These are phyloP conservation scores for Anguilla pacifica DNA, from an alignment of 2,797 vertebrate genomes.

Conservation along the genomic window DNA sequence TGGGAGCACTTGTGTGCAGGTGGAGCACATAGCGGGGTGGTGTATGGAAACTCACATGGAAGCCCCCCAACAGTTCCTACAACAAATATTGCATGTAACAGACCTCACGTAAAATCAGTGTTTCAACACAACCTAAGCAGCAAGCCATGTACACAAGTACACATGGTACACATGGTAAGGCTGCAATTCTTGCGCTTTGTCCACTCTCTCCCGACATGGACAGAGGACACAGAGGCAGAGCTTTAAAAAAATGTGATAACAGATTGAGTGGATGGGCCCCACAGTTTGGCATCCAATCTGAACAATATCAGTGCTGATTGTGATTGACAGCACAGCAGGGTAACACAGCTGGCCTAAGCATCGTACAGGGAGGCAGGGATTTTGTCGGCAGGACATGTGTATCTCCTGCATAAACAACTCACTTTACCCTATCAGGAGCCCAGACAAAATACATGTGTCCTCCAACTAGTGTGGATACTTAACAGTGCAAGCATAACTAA, in stretches of 20 bases:
- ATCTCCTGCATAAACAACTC: too few relatives aligned
- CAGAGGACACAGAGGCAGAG: not conserved
- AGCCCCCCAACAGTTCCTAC: not conserved
- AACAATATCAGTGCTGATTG: not conserved
- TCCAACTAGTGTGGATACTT: too few relatives aligned
- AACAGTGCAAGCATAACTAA: too few relatives aligned
- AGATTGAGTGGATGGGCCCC: too few relatives aligned
- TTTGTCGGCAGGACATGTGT: too few relatives aligned
- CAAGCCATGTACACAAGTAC: not conserved
- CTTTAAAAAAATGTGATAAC: not conserved
- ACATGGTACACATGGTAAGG: not conserved
- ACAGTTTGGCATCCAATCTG: not conserved
- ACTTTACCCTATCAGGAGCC: not conserved
- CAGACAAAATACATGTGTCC: constrained; percentile 20
- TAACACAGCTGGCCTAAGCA: not conserved
- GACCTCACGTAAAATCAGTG: not conserved
- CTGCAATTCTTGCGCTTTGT: not conserved
- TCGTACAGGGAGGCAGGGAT: not conserved
- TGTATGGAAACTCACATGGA: constrained; percentile 46
- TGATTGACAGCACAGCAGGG: not conserved
- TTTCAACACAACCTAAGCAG: not conserved
- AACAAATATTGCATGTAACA: not conserved
- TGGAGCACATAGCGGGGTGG: constrained; percentile 44
- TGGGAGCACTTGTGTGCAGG: constrained; percentile 36
- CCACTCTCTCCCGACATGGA: not conserved